Percentiles rank a stretch among this genome's conserved stretches.
Conservation (phyloP, 1,140 invertebrate species). For the Harlomillsia oculata region DNA sequence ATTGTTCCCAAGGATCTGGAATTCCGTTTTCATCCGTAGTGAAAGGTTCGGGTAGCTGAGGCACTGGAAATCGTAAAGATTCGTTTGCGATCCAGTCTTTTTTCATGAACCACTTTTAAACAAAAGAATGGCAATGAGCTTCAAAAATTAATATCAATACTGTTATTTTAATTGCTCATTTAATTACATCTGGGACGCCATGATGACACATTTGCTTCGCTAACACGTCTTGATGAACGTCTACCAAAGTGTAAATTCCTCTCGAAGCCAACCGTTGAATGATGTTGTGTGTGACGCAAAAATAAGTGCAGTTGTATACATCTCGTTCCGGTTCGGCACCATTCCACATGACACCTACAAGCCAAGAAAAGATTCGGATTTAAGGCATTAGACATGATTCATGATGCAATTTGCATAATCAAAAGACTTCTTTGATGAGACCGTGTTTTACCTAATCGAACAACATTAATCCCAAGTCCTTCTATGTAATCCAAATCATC, state of each 20-base stretch:
- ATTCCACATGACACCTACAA: no score
- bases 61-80: constrained; percentile 1
- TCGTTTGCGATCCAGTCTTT: background rate
- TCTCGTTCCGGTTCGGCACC: no score
- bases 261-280: no score
- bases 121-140: background rate
- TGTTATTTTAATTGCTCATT: no score
- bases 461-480: background rate
- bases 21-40: background rate
- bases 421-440: background rate
- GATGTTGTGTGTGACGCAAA: no score
- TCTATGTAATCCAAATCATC: constrained; percentile 2
- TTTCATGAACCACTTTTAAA: background rate
- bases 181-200: constrained; percentile 4
- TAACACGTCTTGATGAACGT: no score
- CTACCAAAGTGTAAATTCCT: no score
- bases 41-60: background rate
- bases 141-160: background rate
- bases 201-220: no score
- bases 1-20: constrained; percentile 3
- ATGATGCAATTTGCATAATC: background rate
- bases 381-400: no score
- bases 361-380: no score
- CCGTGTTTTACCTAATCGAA: background rate
- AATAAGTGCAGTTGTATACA: no score